These are phyloP conservation scores for Pollicipes pollicipes DNA, from an alignment of 1,140 invertebrate genomes.

Conservation along the genomic window DNA sequence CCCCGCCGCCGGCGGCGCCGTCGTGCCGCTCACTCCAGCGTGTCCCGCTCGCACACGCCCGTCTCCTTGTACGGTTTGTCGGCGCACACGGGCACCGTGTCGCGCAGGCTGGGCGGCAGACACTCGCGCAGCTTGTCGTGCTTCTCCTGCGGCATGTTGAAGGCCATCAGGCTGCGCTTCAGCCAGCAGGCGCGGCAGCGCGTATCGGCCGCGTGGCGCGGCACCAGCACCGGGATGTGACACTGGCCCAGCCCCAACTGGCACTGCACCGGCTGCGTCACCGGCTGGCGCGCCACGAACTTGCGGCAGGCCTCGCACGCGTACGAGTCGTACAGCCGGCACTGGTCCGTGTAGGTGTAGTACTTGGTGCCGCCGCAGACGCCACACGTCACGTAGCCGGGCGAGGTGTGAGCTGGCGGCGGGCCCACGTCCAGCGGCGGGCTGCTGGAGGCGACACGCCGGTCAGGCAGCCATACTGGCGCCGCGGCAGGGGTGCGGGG, in stretches of 20 bases:
- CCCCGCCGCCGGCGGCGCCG: conserved; percentile 21
- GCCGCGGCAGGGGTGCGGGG: too few relatives aligned
- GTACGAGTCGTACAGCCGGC: conserved; percentile 61
- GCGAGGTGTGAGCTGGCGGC: conserved; percentile 16
- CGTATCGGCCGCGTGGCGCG: neutral
- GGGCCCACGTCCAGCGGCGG: neutral
- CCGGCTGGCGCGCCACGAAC: conserved; percentile 41
- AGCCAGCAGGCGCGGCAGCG: conserved; percentile 68
- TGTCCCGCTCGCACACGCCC: conserved; percentile 1
- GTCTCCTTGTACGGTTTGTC: conserved; percentile 1
- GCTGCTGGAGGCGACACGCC: neutral
- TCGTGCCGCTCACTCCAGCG: neutral
- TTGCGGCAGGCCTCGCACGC: conserved; percentile 69
- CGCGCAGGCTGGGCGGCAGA: conserved; percentile 23
- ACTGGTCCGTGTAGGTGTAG: conserved; percentile 53
- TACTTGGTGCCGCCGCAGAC: conserved; percentile 58
- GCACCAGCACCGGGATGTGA: conserved; percentile 1
- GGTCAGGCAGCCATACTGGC: too few relatives aligned
- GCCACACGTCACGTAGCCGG: conserved; percentile 50
- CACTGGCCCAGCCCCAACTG: neutral
- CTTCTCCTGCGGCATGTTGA: conserved; percentile 39
- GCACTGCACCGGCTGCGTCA: neutral
- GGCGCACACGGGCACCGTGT: neutral
- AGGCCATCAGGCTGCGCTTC: conserved; percentile 58
- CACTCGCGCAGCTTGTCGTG: conserved; percentile 19